These are phyloP conservation scores for Scrobipalpa costella DNA, from an alignment of 2,888 invertebrate species.

Conservation along the genomic window DNA sequence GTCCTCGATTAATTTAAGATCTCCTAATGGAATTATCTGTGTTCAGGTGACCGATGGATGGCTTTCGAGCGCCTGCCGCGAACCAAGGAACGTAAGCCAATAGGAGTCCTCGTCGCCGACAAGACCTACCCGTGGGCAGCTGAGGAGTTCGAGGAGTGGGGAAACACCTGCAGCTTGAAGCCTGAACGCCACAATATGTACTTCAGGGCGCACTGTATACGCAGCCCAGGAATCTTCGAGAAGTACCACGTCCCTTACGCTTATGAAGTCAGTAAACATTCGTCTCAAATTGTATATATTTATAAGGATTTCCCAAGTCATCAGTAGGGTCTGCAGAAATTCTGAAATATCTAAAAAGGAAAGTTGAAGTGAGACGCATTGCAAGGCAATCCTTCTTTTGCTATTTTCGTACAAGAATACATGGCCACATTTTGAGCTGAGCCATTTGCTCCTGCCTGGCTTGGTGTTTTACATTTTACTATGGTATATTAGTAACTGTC, in stretches of 20 bases:
- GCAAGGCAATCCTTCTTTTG: too few species aligned
- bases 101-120: conserved; percentile 74
- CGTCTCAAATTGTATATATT: too few species aligned
- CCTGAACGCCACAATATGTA: conserved; percentile 71
- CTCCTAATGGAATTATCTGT: too few species aligned
- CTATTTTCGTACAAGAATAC: too few species aligned
- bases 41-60: conserved; percentile 58
- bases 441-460: neutral
- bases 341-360: too few species aligned
- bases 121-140: conserved; percentile 76
- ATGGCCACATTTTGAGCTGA: too few species aligned
- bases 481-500: neutral
- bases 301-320: too few species aligned
- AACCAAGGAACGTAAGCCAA: conserved; percentile 60
- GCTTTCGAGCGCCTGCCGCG: conserved; percentile 58
- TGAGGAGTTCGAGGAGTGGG: conserved; percentile 75
- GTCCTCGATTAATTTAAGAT: too few species aligned
- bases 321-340: too few species aligned
- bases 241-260: conserved; percentile 68
- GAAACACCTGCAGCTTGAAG: conserved; percentile 60
- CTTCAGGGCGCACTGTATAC: conserved; percentile 75
- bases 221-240: conserved; percentile 68
- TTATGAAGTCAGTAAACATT: conserved; percentile 68
- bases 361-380: too few species aligned
- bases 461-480: neutral